Evolutionary conservation across 2,113 vertebrate genomes (phyloP).

Genomic region (Callospermophilus lateralis): DNA sequence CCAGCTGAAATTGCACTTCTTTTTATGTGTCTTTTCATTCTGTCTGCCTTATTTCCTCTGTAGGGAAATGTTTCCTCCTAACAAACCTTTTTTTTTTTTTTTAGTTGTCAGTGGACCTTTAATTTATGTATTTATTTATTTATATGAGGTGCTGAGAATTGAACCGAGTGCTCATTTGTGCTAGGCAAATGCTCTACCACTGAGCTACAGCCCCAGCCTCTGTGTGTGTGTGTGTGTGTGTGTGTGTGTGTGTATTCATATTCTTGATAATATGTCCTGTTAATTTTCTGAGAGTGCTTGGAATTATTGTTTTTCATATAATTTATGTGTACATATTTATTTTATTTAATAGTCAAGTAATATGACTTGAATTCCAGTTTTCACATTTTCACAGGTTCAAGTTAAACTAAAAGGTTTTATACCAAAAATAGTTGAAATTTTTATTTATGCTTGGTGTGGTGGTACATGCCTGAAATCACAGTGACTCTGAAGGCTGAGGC

Average conservation of each 20-base stretch:
- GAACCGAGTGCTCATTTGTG: too few relatives aligned
- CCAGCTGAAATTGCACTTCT: background rate
- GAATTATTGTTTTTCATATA: background rate
- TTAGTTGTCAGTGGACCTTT: too few relatives aligned
- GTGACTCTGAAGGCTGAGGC: too few relatives aligned
- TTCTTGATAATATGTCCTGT: background rate
- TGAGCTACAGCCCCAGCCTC: too few relatives aligned
- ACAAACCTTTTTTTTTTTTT: too few relatives aligned
- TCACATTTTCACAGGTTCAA: background rate
- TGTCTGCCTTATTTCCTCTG: background rate
- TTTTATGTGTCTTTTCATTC: background rate
- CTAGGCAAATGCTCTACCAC: too few relatives aligned
- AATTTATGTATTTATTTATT: too few relatives aligned
- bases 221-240: too few relatives aligned
- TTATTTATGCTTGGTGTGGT: background rate
- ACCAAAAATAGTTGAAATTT: background rate
- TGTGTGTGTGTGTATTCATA: too few relatives aligned
- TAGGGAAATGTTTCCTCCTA: background rate
- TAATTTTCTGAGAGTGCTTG: background rate
- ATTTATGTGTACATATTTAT: background rate
- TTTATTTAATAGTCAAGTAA: conserved; percentile 22
- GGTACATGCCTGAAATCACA: too few relatives aligned
- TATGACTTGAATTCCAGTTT: conserved; percentile 6
- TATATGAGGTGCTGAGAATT: too few relatives aligned
- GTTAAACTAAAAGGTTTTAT: background rate